A percentile compares a stretch with the other conserved stretches of the same genome.
Evolutionary conservation across 2,113 vertebrate species (phyloP).

Genomic region (Alligator mississippiensis): DNA sequence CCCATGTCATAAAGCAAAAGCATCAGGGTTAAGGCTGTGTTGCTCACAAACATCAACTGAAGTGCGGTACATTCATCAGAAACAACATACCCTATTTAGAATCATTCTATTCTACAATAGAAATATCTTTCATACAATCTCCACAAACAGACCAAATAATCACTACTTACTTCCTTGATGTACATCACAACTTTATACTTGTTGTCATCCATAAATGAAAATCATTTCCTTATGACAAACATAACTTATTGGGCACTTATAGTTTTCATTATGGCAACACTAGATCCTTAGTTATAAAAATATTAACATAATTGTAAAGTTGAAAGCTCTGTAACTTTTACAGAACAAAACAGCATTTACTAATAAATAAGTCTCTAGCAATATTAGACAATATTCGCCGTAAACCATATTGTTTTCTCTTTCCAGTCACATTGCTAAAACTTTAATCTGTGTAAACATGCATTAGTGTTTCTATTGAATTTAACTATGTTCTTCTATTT

Average conservation of each 20-base stretch:
- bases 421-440: constrained; percentile 57
- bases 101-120: constrained; percentile 35
- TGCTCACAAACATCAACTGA: constrained; percentile 75
- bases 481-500: constrained; percentile 59
- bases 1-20: constrained; percentile 73
- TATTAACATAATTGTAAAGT: constrained; percentile 74
- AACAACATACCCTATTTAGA: constrained; percentile 57
- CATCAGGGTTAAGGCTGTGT: constrained; percentile 79
- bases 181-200: constrained; percentile 61
- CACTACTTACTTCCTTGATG: constrained; percentile 61
- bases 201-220: constrained; percentile 64
- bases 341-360: constrained; percentile 64
- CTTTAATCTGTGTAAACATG: constrained; percentile 64
- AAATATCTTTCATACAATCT: constrained; percentile 44
- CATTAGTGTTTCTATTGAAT: constrained; percentile 40
- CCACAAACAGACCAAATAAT: constrained; percentile 59
- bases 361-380: constrained; percentile 47
- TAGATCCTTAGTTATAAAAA: constrained; percentile 81
- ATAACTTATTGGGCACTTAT: constrained; percentile 84
- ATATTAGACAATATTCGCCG: constrained; percentile 46
- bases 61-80: constrained; percentile 78
- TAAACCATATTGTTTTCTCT: constrained; percentile 31
- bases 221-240: constrained; percentile 71
- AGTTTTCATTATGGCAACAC: constrained; percentile 89
- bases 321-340: constrained; percentile 75